phyloP scores from a whole-genome alignment of 2,888 invertebrate species.

The Heteromyza rotundicornis region DNA sequence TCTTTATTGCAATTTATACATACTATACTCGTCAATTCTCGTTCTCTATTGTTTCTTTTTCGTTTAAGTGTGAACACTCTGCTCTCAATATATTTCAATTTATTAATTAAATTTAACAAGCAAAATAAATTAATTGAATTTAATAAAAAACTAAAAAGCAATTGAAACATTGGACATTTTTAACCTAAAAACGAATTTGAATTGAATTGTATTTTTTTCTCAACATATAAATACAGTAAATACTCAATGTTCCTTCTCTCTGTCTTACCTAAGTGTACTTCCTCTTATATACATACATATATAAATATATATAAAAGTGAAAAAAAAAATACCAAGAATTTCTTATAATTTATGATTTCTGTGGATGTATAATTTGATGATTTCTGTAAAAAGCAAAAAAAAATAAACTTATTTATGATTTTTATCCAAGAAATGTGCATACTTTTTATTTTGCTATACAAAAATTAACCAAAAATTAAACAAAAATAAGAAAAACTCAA shows the following conservation, averaged over 20 bases:
- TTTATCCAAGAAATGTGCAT: constrained; percentile 27
- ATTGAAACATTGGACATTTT: neutral
- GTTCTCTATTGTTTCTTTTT: constrained; percentile 1
- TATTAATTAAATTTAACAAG: too few species aligned
- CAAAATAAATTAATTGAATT: too few species aligned
- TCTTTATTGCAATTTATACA: constrained; percentile 20
- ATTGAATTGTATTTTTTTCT: neutral
- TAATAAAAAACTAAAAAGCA: too few species aligned
- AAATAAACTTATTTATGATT: constrained; percentile 23
- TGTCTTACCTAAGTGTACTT: constrained; percentile 26
- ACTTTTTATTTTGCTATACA: constrained; percentile 26
- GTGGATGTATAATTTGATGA: constrained; percentile 23
- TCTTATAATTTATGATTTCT: constrained; percentile 16
- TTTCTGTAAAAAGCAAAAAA: constrained; percentile 32
- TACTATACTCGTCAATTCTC: neutral
- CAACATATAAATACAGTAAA: constrained; percentile 26
- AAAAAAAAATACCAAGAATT: constrained; percentile 10
- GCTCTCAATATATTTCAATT: too few species aligned
- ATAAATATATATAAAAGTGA: constrained; percentile 10
- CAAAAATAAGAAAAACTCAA: constrained; percentile 9
- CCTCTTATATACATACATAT: constrained; percentile 14
- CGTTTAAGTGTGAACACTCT: neutral
- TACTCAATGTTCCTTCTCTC: constrained; percentile 30
- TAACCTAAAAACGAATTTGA: neutral
- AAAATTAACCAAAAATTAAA: constrained; percentile 14